Base-by-base conservation (phyloP, 2,888 invertebrate genomes). In the Spodoptera exigua region DNA sequence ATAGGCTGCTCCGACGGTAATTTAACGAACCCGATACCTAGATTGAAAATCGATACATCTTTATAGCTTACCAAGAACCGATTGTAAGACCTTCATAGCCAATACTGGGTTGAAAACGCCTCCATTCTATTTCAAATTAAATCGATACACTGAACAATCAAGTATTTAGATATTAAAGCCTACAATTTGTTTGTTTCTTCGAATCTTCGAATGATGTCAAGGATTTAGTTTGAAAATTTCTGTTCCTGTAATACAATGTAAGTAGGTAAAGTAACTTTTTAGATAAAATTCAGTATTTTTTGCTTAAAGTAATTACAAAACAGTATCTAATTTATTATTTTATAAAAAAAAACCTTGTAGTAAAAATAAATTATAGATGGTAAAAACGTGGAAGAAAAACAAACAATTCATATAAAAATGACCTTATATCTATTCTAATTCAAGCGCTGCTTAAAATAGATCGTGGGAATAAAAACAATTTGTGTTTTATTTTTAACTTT, bases 81-180 rank as follows among this genome's bases (percentile, higher is more conserved):
- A 35, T 53, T 66, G 27, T 51, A 35, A 46, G 36, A 40, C 61
- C 53, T 64, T 64, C 48, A 45, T 17, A 17, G 36, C 27, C 9
- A 27, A 27, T 27, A 27, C 27, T 27, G 27, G 27, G 27, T 27
- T 9, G 27, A 27, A 27, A 9, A 9, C 51, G 55, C 68, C 57
- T 74, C 59, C 55, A 35, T 41, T 60, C 61, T 75, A 68, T 70
- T 73, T 45, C 17, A 47, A 65, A 61, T 54, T 21, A 21, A 74
- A 72, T 78, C 76, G 56, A 76, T 78, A 70, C 34, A 7, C 34
- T 35, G 37, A 45, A 41, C 40, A 43, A 45, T 43, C 39, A 17
- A 40, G 41, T 54, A 53, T 47, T 66, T 61, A 70, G 35, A 60
- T 61, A 67, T 69, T 74, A 56, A 63, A 60, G 62, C 12, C n/a